Evolutionary conservation across 1,140 invertebrate genomes (phyloP).

Genomic region (Sarcophaga peregrina): DNA sequence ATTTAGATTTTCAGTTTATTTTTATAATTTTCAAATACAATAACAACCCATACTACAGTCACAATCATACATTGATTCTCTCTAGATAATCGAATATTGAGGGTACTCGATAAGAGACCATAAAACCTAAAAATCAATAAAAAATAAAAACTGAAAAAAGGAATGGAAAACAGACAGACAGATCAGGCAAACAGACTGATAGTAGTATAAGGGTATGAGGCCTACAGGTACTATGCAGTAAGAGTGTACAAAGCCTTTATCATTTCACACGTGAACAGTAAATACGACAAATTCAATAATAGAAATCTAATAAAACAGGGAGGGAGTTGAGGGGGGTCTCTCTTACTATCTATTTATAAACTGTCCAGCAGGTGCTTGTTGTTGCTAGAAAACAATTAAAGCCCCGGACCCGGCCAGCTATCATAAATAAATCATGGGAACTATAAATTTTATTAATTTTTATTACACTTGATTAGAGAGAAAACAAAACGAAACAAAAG

Average conservation of each 20-base stretch:
- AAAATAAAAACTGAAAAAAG: not conserved
- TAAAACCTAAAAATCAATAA: not conserved
- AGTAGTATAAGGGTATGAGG: no score
- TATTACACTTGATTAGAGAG: no score
- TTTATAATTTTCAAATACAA: constrained; percentile 11
- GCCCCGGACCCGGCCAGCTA: no score
- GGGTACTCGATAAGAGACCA: not conserved
- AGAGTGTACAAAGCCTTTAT: not conserved
- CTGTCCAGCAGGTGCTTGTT: no score
- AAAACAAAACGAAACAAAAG: no score
- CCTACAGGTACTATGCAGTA: not conserved
- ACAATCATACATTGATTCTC: not conserved
- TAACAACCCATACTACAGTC: no score
- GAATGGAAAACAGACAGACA: no score
- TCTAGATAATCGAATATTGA: constrained; percentile 21
- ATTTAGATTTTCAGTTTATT: not conserved
- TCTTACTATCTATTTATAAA: no score
- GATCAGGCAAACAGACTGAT: no score
- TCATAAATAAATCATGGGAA: no score
- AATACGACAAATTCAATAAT: not conserved
- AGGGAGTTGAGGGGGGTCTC: not conserved
- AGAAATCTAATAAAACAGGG: not conserved
- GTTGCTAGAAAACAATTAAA: no score
- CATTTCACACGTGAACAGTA: constrained; percentile 38
- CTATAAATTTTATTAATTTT: no score